A percentile compares a stretch with the other conserved stretches of the same genome.
These are phyloP conservation scores for Nyctibius bracteatus DNA, from an alignment of 2,113 vertebrate genomes.

Conservation along the genomic window DNA sequence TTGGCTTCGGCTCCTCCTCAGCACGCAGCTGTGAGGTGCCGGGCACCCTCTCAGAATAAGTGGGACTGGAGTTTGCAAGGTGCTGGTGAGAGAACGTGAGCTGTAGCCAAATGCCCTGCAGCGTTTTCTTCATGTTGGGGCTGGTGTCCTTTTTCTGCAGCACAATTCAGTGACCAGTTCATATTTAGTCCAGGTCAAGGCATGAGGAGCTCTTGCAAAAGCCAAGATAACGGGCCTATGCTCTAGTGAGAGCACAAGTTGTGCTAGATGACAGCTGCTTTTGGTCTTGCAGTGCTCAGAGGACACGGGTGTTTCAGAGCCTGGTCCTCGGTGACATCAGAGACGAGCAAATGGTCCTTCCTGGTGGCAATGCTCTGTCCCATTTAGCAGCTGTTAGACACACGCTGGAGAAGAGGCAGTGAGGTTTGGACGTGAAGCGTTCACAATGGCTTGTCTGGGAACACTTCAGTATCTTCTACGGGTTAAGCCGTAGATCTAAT, in stretches of 20 bases:
- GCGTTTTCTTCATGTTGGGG: fast-evolving
- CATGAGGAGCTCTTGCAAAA: not conserved
- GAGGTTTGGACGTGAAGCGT: not conserved
- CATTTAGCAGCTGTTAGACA: not conserved
- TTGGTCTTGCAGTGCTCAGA: not conserved
- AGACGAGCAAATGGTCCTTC: not conserved
- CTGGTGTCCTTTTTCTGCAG: not conserved
- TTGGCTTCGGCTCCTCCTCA: fast-evolving
- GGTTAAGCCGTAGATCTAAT: not conserved
- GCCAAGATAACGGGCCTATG: fast-evolving
- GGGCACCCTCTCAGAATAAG: not conserved
- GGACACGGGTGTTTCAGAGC: not conserved
- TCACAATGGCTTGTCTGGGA: not conserved
- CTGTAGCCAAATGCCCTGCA: not conserved
- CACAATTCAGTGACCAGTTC: not conserved
- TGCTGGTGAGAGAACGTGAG: not conserved
- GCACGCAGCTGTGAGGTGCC: not conserved
- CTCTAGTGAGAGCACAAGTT: not conserved
- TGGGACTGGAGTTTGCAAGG: not conserved
- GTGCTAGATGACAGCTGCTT: not conserved
- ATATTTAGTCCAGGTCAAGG: not conserved
- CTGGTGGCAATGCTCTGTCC: not conserved
- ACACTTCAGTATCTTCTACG: not conserved
- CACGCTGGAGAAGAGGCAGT: not conserved
- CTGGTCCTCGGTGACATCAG: not conserved